Evolutionary conservation across 2,888 invertebrate genomes (phyloP).

Genomic region (Nebria brevicollis): DNA sequence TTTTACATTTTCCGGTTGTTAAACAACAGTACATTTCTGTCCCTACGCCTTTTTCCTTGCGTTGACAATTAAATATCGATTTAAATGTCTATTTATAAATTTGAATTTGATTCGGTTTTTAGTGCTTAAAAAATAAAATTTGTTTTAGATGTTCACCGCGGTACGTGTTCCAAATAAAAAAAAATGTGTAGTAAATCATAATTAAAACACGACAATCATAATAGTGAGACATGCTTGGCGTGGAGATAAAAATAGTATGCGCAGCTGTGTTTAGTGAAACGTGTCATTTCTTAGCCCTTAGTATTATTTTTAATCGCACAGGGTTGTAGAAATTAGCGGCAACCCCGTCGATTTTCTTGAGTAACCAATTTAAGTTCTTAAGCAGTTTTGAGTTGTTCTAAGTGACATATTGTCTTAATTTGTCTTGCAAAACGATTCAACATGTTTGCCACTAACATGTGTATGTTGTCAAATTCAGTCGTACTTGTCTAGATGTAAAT

Average conservation of each 20-base stretch:
- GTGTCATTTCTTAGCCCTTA: background rate
- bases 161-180: conserved; percentile 30
- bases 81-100: too few relatives aligned
- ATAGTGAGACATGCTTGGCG: conserved; percentile 8
- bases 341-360: too few relatives aligned
- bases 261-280: conserved; percentile 17
- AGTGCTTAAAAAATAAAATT: background rate
- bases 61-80: too few relatives aligned
- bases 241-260: conserved; percentile 24
- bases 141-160: conserved; percentile 9
- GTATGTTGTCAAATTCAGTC: background rate
- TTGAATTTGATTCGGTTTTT: background rate
- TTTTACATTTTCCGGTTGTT: too few relatives aligned
- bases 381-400: too few relatives aligned
- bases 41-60: too few relatives aligned
- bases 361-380: too few relatives aligned
- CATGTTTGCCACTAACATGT: background rate
- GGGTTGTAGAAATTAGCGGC: too few relatives aligned
- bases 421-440: background rate
- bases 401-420: background rate
- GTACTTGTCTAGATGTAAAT: background rate
- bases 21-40: too few relatives aligned
- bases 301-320: background rate
- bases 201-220: conserved; percentile 37
- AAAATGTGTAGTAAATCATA: conserved; percentile 30